Evolutionary conservation across 2,888 invertebrate genomes (phyloP).

Genomic region (Hypercompe scribonia): DNA sequence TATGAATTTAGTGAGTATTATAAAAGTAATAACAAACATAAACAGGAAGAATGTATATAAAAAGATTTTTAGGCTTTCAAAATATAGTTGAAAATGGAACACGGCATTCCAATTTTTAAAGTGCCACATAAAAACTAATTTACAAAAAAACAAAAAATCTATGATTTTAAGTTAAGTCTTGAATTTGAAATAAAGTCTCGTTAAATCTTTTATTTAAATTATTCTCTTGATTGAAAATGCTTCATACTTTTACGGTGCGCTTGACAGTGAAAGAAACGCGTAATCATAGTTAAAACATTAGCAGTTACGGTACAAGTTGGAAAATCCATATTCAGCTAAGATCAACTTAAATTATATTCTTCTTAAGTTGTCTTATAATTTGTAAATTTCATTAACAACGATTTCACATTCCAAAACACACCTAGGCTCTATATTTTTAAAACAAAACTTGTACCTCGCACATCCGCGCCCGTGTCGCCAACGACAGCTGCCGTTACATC

Average conservation of each 20-base stretch:
- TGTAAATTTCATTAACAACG: constrained; percentile 14
- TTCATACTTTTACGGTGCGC: no score
- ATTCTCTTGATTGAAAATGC: no score
- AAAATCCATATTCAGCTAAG: no score
- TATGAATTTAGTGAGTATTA: constrained; percentile 9
- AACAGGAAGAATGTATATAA: not conserved
- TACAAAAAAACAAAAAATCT: no score
- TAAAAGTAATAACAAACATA: not conserved
- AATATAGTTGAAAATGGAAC: no score
- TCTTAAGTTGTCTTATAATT: not conserved
- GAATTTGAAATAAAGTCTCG: no score
- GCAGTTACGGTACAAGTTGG: no score
- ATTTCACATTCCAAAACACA: constrained; percentile 12
- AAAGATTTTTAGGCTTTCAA: not conserved
- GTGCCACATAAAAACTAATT: not conserved
- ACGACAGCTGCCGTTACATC: constrained; percentile 69
- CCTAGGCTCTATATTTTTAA: constrained; percentile 54
- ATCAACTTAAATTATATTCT: not conserved
- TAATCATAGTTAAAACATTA: no score
- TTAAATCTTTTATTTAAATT: no score
- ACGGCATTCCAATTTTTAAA: no score
- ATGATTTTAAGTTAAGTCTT: no score
- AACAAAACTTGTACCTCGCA: constrained; percentile 53
- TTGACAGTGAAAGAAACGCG: no score
- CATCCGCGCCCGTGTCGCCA: constrained; percentile 50